These are phyloP conservation scores for Ceratotherium simum DNA, from an alignment of 2,113 vertebrate species.

Conservation along the genomic window DNA sequence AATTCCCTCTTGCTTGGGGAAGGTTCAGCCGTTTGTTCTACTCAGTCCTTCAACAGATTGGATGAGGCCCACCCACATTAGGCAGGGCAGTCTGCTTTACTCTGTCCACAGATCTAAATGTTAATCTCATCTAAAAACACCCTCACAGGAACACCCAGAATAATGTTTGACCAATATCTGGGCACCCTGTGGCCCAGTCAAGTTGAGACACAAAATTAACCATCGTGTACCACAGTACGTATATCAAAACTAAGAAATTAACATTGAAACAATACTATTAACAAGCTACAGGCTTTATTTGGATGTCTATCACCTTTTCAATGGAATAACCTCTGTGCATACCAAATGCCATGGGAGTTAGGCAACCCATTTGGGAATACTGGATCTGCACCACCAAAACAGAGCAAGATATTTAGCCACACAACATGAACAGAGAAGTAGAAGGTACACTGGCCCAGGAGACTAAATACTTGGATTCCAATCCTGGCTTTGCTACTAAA, in stretches of 20 bases:
- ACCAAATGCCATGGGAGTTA: not conserved
- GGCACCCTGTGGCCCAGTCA: not conserved
- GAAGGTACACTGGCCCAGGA: not conserved
- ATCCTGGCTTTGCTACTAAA: not conserved
- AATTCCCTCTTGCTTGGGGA: not conserved
- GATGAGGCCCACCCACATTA: not conserved
- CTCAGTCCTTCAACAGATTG: not conserved
- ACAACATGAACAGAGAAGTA: not conserved
- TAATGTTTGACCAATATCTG: not conserved
- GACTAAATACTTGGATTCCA: not conserved
- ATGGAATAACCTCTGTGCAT: not conserved
- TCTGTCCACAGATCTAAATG: not conserved
- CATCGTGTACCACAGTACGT: not conserved
- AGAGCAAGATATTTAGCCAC: not conserved
- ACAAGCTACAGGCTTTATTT: not conserved
- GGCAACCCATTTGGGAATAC: not conserved
- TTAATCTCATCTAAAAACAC: not conserved
- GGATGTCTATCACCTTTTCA: not conserved
- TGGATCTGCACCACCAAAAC: not conserved
- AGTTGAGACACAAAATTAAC: not conserved
- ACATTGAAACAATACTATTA: not conserved
- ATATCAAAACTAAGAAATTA: not conserved
- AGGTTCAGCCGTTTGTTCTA: not conserved
- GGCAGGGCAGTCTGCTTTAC: not conserved
- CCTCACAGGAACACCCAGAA: not conserved